Evolutionary conservation across 2,797 vertebrate genomes (phyloP).

Genomic region (Tauraco hartlaubi): DNA sequence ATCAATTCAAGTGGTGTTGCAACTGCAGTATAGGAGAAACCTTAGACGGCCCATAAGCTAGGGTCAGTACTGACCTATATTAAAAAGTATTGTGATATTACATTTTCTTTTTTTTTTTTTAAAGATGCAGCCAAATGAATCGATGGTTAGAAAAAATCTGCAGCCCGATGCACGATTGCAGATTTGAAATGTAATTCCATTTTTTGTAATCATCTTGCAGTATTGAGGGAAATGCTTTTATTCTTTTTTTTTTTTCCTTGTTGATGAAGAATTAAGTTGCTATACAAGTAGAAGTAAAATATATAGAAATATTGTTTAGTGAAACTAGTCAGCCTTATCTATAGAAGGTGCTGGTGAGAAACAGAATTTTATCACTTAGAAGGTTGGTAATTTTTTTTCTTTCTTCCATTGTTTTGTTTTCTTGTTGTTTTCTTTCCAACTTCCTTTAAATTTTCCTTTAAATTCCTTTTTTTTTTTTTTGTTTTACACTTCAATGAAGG

Average conservation of each 20-base stretch:
- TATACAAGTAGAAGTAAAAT: slow-evolving; percentile 57
- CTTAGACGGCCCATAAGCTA: slow-evolving; percentile 78
- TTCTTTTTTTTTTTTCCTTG: slow-evolving; percentile 48
- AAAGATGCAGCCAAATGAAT: slow-evolving; percentile 77
- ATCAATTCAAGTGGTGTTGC: slow-evolving; percentile 89
- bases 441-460: background rate
- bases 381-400: slow-evolving; percentile 23
- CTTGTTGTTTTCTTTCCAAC: background rate
- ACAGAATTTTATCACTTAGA: slow-evolving; percentile 44
- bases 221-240: slow-evolving; percentile 72
- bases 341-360: slow-evolving; percentile 71
- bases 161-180: slow-evolving; percentile 52
- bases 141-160: slow-evolving; percentile 79
- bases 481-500: slow-evolving; percentile 67
- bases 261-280: slow-evolving; percentile 60
- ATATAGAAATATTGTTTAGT: slow-evolving; percentile 66
- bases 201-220: slow-evolving; percentile 80
- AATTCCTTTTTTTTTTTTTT: background rate
- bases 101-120: slow-evolving; percentile 64
- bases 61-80: slow-evolving; percentile 78
- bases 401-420: background rate
- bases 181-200: slow-evolving; percentile 77
- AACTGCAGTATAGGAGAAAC: slow-evolving; percentile 83
- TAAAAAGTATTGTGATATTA: slow-evolving; percentile 62
- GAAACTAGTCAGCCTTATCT: slow-evolving; percentile 58